phyloP scores from a whole-genome alignment of 2,888 invertebrate species.

The Rhyacophila evoluta region DNA sequence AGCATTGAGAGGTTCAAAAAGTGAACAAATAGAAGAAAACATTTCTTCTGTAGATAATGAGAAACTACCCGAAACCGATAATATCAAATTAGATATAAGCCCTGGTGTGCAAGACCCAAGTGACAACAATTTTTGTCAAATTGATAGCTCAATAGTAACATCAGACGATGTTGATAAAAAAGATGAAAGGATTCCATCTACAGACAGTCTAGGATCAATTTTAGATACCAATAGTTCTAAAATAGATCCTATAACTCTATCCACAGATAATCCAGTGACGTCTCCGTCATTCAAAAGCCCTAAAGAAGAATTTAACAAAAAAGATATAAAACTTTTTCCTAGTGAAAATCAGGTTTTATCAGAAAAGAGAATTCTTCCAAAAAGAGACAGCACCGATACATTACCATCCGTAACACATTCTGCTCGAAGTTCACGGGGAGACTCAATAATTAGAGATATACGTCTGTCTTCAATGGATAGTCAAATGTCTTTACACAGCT shows the following conservation, averaged over 20 bases:
- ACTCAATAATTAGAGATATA: slow-evolving; percentile 25
- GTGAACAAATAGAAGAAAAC: background rate
- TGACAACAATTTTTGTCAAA: background rate
- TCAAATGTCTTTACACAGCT: slow-evolving; percentile 30
- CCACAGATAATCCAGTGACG: background rate
- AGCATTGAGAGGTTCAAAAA: background rate
- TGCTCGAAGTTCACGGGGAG: slow-evolving; percentile 23
- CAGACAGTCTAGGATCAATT: background rate
- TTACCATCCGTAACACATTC: slow-evolving; percentile 25
- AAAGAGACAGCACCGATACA: slow-evolving; percentile 29
- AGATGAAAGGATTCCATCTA: slow-evolving; percentile 5
- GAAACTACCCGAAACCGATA: background rate
- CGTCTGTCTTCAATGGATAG: slow-evolving; percentile 36
- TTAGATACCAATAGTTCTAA: background rate
- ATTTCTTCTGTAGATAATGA: background rate
- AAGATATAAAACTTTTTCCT: slow-evolving; percentile 31
- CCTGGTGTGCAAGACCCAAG: background rate
- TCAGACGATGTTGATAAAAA: background rate
- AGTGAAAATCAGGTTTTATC: slow-evolving; percentile 32
- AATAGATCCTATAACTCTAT: background rate
- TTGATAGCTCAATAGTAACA: background rate
- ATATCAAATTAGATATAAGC: background rate
- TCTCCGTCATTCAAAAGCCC: slow-evolving; percentile 17
- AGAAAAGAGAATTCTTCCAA: slow-evolving; percentile 28
- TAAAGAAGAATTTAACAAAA: slow-evolving; percentile 35